These are phyloP conservation scores for Chinchilla lanigera DNA, from an alignment of 2,113 vertebrate genomes.

Conservation along the genomic window DNA sequence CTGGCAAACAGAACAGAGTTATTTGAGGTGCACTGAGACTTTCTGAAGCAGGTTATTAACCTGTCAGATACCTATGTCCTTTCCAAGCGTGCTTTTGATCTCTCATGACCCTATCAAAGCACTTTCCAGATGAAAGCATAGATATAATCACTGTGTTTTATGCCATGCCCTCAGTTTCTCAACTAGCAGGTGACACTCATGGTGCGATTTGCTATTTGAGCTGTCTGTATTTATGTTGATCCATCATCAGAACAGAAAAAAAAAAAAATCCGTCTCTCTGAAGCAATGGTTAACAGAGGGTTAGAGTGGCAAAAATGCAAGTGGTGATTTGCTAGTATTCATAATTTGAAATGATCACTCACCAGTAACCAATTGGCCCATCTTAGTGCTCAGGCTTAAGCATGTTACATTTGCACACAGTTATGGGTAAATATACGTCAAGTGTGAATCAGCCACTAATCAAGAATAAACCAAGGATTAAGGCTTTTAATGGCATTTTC, in stretches of 20 bases:
- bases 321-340: not conserved
- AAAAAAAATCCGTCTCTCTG: not conserved
- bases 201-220: conserved; percentile 42
- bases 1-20: conserved; percentile 30
- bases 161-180: conserved; percentile 39
- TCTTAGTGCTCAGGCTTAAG: not conserved
- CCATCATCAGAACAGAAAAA: not conserved
- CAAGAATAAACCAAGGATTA: conserved; percentile 48
- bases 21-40: not conserved
- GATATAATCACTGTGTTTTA: conserved; percentile 62
- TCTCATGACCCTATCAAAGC: conserved; percentile 34
- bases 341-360: not conserved
- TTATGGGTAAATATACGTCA: not conserved
- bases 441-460: not conserved
- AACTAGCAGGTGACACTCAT: conserved; percentile 49
- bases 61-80: conserved; percentile 46
- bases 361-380: conserved; percentile 20
- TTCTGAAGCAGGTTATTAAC: conserved; percentile 63
- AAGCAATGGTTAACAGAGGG: not conserved
- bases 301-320: not conserved
- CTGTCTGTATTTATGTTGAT: conserved; percentile 40
- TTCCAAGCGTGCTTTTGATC: conserved; percentile 44
- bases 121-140: conserved; percentile 66
- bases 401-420: not conserved
- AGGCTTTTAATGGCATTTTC: conserved; percentile 33